Conservation (phyloP, 1,140 invertebrate genomes). For the Papilio polytes region DNA sequence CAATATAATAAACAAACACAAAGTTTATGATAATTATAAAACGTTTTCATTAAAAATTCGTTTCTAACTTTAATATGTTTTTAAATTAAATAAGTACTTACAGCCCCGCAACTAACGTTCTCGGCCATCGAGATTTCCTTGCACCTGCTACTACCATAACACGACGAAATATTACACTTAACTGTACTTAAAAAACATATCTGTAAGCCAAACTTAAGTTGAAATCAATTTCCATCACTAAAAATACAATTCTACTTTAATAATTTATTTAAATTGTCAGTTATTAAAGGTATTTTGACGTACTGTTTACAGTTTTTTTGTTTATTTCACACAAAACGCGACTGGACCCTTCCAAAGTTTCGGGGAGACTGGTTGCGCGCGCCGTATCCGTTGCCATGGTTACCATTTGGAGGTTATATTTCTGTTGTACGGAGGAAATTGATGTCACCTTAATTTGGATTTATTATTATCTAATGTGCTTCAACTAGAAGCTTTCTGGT, state of each 20-base stretch:
- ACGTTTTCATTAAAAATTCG: not conserved
- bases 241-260: slow-evolving; percentile 12
- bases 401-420: slow-evolving; percentile 51
- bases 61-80: not conserved
- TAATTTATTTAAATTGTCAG: not conserved
- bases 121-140: slow-evolving; percentile 57
- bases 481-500: not conserved
- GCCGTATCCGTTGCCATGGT: slow-evolving; percentile 64
- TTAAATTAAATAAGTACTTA: slow-evolving; percentile 47
- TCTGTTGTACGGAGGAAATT: slow-evolving; percentile 38
- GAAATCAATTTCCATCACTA: not conserved
- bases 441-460: slow-evolving; percentile 45
- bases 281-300: slow-evolving; percentile 28
- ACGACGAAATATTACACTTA: slow-evolving; percentile 38
- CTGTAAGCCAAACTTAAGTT: too few species aligned
- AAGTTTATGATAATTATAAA: not conserved
- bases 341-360: slow-evolving; percentile 52
- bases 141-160: slow-evolving; percentile 46
- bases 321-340: slow-evolving; percentile 56
- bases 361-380: slow-evolving; percentile 70
- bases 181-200: not conserved
- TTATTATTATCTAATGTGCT: slow-evolving; percentile 37
- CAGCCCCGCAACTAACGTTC: slow-evolving; percentile 59
- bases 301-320: slow-evolving; percentile 58
- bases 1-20: not conserved